Evolutionary conservation across 2,888 invertebrate species (phyloP), one percentile per base, ranked within the genome.

Genomic region (Tromatobia lineatoria): DNA sequence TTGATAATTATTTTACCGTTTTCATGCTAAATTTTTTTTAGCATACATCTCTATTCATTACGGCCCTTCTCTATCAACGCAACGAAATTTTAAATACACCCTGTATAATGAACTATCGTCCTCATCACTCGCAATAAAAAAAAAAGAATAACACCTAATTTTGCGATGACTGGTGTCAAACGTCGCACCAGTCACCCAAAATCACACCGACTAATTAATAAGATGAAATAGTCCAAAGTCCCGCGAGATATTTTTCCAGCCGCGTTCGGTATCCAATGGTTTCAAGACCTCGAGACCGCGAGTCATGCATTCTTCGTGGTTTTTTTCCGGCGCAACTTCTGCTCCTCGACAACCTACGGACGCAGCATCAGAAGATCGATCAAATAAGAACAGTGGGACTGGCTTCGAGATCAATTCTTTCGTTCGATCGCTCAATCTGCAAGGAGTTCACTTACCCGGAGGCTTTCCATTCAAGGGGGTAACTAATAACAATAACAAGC

Each of bases 281-380:
- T 57, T 69, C 59, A 50, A 11, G 13, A 57, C 42, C 15, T 42
- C 74, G 8, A n/a, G n/a, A n/a, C 15, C 29, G 11, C 15, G 13
- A 73, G 54, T 45, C 15, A 85, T 85, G 85, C 78, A 85, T 82
- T 78, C 81, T 11, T 82, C 82, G 45, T 85, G 85, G 85, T 50
- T 79, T 7, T 83, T 83, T 66, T 25, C 83, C 42, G 57, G 79
- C n/a, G 47, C 64, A 54, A 47, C 54, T 23, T 67, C 67, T 25
- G 15, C 0, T 47, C 15, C 67, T 8, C 47, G 42, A 42, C 54
- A 69, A 23, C 1, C 45, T 13, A 29, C 61, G 18, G 61, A 61
- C 6, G 25, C 73, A 13, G 74, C 45, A 47, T 61, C 50, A 8
- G 66, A 15, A 11, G 76, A 83, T 47, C 66, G 50, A 67, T 20